These are phyloP conservation scores for Aphrophora alni DNA, from an alignment of 2,888 invertebrate species.

Conservation along the genomic window DNA sequence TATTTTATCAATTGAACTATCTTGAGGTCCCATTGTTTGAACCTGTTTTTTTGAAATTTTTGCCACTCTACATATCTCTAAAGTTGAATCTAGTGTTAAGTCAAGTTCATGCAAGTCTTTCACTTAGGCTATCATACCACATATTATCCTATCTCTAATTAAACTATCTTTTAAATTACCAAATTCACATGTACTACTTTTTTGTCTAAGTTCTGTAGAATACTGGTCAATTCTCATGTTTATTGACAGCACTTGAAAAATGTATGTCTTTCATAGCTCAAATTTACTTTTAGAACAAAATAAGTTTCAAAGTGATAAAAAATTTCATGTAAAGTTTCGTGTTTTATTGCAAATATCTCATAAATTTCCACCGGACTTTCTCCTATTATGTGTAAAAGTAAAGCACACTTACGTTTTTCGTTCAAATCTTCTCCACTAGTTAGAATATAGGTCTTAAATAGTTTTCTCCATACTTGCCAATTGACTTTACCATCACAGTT, in stretches of 20 bases:
- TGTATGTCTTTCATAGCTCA: constrained; percentile 10
- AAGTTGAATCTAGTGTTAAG: background rate
- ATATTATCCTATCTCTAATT: constrained; percentile 17
- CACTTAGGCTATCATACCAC: background rate
- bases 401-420: constrained; percentile 17
- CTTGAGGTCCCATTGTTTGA: no score
- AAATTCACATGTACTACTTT: constrained; percentile 17
- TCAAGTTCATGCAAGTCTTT: constrained; percentile 9
- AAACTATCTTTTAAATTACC: background rate
- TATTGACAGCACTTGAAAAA: constrained; percentile 19
- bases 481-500: background rate
- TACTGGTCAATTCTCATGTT: background rate
- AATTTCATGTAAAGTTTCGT: constrained; percentile 15
- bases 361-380: constrained; percentile 11
- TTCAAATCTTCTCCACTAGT: constrained; percentile 20
- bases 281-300: constrained; percentile 25
- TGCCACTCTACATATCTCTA: background rate
- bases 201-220: constrained; percentile 15
- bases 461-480: constrained; percentile 12
- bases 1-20: no score
- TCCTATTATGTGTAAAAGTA: constrained; percentile 12
- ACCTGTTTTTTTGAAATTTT: constrained; percentile 12
- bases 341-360: constrained; percentile 11
- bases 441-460: constrained; percentile 14
- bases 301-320: background rate